These are phyloP conservation scores for Tarsius wallacei DNA, from an alignment of 2,797 vertebrate genomes.

Conservation along the genomic window DNA sequence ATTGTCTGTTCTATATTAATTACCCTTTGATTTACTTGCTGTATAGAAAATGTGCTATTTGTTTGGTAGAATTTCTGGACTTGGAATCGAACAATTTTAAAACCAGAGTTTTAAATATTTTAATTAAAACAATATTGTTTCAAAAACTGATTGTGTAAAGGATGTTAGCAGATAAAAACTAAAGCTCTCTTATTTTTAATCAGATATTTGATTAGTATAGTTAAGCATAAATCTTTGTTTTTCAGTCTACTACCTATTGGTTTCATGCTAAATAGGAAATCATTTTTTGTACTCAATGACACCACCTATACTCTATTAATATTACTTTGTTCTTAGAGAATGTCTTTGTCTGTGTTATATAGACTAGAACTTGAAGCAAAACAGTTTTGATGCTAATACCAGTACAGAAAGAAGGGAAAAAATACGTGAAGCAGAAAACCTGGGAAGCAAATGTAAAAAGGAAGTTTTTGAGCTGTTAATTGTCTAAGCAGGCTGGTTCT, in stretches of 20 bases:
- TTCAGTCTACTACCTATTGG: neutral
- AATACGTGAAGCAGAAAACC: neutral
- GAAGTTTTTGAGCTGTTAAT: neutral
- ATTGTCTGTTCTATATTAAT: slow-evolving; percentile 60
- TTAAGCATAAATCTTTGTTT: neutral
- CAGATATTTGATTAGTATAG: neutral
- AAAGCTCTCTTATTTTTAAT: neutral
- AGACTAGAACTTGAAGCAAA: neutral
- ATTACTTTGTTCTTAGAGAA: neutral
- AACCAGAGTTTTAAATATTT: neutral
- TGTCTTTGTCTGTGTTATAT: neutral
- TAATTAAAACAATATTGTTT: neutral
- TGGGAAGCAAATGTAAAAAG: neutral
- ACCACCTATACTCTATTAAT: neutral
- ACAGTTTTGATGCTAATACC: too few relatives aligned
- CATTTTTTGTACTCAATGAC: neutral
- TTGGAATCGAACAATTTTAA: neutral
- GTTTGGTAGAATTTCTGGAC: neutral
- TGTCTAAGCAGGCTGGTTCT: neutral
- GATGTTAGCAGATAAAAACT: neutral
- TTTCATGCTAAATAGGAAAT: neutral
- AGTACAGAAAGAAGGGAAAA: neutral
- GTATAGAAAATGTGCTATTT: neutral
- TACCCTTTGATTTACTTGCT: slow-evolving; percentile 1
- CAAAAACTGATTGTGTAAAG: neutral